Percentiles rank a stretch among this genome's conserved stretches.
Evolutionary conservation across 1,140 invertebrate genomes (phyloP).

Genomic region (Zaprionus kolodkinae): DNA sequence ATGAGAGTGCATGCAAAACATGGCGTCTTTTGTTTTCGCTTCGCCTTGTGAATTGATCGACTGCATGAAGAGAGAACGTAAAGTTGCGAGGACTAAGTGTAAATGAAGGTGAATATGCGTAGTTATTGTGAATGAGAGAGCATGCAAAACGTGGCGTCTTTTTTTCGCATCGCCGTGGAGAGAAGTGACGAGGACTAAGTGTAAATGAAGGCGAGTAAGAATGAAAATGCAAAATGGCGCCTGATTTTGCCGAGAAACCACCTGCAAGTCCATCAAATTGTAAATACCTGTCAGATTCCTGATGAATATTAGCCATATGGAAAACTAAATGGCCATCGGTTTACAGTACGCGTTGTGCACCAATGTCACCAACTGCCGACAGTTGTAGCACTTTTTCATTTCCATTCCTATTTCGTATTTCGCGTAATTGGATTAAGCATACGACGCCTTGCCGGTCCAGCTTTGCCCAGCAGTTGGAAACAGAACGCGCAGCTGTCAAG

Average conservation of each 20-base stretch:
- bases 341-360: neutral
- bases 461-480: constrained; percentile 24
- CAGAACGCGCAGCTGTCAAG: constrained; percentile 36
- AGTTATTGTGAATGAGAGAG: no score
- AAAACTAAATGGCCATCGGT: no score
- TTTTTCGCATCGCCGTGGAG: no score
- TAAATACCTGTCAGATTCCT: neutral
- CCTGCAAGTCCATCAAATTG: neutral
- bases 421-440: constrained; percentile 53
- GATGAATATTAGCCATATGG: constrained; percentile 1
- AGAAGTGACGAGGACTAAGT: neutral
- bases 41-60: neutral
- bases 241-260: neutral
- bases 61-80: neutral
- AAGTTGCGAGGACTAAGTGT: neutral
- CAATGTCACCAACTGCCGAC: constrained; percentile 26
- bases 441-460: constrained; percentile 22
- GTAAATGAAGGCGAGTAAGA: neutral
- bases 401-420: constrained; percentile 13
- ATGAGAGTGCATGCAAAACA: neutral
- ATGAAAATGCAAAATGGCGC: neutral
- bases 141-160: no score
- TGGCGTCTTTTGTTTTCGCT: neutral
- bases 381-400: constrained; percentile 26
- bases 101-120: neutral